A percentile compares a stretch with the other conserved stretches of the same genome.
These are phyloP conservation scores for Netelia virgata DNA, from an alignment of 2,888 invertebrate species.

Conservation along the genomic window DNA sequence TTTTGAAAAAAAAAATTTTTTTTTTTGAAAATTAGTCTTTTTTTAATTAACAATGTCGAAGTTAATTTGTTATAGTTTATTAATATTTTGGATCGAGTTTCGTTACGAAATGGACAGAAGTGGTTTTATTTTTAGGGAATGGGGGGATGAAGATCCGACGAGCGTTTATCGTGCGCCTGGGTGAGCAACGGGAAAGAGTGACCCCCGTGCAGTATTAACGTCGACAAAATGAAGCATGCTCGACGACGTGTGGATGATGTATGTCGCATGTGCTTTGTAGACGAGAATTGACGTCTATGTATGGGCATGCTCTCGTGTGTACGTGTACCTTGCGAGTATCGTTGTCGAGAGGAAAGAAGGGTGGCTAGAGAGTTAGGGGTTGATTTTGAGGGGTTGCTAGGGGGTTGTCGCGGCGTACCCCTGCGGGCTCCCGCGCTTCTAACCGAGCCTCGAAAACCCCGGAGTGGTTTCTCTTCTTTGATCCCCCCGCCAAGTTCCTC, in stretches of 20 bases:
- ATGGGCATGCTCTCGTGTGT: slow-evolving; percentile 32
- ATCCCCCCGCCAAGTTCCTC: slow-evolving; percentile 68
- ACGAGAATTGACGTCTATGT: slow-evolving; percentile 4
- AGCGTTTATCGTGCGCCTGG: slow-evolving; percentile 30
- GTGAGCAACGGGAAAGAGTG: slow-evolving; percentile 74
- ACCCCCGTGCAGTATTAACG: slow-evolving; percentile 85
- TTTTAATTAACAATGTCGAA: too few relatives aligned
- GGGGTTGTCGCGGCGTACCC: slow-evolving; percentile 85
- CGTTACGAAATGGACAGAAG: background rate
- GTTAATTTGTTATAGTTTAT: too few relatives aligned
- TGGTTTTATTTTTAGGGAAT: background rate
- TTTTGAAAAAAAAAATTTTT: background rate
- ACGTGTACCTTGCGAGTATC: slow-evolving; percentile 59
- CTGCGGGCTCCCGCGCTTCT: slow-evolving; percentile 83
- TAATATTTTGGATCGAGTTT: background rate
- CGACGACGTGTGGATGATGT: slow-evolving; percentile 65
- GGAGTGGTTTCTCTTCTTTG: slow-evolving; percentile 78
- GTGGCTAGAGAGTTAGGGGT: slow-evolving; percentile 76
- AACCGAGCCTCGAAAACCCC: slow-evolving; percentile 73
- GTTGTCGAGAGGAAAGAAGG: slow-evolving; percentile 66
- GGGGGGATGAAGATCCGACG: slow-evolving; percentile 4
- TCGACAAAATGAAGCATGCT: slow-evolving; percentile 85
- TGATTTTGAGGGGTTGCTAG: slow-evolving; percentile 85
- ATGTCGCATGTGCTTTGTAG: slow-evolving; percentile 43
- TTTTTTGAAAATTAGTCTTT: background rate